Evolutionary conservation across 2,888 invertebrate species (phyloP).

Genomic region (Stenotaenia linearis): DNA sequence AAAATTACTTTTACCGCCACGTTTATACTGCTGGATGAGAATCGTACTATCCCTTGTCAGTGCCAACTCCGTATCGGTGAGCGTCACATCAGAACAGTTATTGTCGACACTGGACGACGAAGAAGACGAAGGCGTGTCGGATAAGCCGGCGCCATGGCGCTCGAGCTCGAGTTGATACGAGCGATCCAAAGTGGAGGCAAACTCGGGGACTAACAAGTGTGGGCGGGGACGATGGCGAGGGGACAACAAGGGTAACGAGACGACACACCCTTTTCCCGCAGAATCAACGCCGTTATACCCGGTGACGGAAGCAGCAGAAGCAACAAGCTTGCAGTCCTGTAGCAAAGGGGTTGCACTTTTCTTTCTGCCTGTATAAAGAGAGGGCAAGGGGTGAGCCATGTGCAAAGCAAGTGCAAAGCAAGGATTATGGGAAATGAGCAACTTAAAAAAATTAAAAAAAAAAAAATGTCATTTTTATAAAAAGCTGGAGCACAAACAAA

Average conservation of each 20-base stretch:
- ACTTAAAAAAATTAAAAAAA: not conserved
- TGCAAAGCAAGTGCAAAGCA: not conserved
- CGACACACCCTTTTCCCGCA: not conserved
- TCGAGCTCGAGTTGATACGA: not conserved
- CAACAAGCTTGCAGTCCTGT: conserved; percentile 1
- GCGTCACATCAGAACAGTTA: conserved; percentile 77
- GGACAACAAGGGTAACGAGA: not conserved
- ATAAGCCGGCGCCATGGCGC: conserved; percentile 17
- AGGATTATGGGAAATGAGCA: conserved; percentile 11
- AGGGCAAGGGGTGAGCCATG: conserved; percentile 3
- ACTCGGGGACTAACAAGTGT: not conserved
- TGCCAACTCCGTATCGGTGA: conserved; percentile 76
- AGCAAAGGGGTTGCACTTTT: not conserved
- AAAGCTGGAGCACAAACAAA: not conserved
- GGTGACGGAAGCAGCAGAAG: not conserved
- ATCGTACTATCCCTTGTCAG: conserved; percentile 73
- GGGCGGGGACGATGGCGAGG: not conserved
- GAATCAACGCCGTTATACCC: not conserved
- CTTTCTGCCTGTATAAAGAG: conserved; percentile 8
- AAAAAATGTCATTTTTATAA: not conserved
- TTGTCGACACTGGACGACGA: conserved; percentile 63
- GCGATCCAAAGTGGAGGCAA: not conserved
- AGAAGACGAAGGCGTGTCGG: not conserved
- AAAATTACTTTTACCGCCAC: not conserved
- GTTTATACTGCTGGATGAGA: conserved; percentile 74